Percentiles rank a stretch among this genome's conserved stretches.
Conservation (phyloP, 2,888 invertebrate species). For the Tenthredo mesomela region DNA sequence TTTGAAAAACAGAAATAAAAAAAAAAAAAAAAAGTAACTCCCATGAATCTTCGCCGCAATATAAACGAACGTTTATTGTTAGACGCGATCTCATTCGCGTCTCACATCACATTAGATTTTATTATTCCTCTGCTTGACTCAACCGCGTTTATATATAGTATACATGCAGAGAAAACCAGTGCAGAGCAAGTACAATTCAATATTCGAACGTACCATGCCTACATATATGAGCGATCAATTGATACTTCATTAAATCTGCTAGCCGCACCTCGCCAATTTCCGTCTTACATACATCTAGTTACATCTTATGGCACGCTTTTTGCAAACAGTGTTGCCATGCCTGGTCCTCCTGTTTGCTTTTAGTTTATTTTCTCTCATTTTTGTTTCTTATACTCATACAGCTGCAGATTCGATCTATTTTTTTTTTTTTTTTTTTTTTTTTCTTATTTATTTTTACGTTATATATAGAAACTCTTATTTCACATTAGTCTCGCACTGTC, state of each 20-base stretch:
- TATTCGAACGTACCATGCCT: neutral
- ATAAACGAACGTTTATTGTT: neutral
- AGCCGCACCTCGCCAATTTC: conserved; percentile 29
- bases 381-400: neutral
- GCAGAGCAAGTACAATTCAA: neutral
- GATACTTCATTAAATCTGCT: neutral
- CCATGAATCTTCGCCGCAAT: neutral
- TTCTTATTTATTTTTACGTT: no score
- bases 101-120: neutral
- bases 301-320: neutral
- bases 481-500: no score
- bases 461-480: neutral
- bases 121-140: neutral
- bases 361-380: neutral
- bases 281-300: neutral
- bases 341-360: neutral
- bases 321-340: conserved; percentile 10
- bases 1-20: neutral
- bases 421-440: no score
- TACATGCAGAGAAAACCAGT: neutral
- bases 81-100: neutral
- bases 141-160: neutral
- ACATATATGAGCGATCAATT: neutral
- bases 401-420: neutral
- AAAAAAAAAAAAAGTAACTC: neutral